Base-by-base conservation (phyloP, 2,113 vertebrate species). In the Tragulus kanchil region DNA sequence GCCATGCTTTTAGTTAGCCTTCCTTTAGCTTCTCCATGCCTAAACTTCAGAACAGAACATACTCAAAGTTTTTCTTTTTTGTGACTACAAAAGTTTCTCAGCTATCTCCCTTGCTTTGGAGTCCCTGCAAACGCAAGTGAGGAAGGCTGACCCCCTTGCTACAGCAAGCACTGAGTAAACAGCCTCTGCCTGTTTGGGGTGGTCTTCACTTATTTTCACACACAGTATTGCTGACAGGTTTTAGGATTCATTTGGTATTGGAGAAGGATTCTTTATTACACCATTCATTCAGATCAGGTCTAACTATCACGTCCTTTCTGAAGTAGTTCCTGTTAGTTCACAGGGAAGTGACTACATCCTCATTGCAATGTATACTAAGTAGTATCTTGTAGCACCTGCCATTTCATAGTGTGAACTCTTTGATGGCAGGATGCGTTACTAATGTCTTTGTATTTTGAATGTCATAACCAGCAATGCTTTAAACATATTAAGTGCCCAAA, bases 51-150 rank as follows among this genome's bases (percentile, higher is more conserved):
- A 64, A 59, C 13, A 89, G 42, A 67, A 73, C 12, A 56, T 15
- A n/a, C 28, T 31, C 58, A 31, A 81, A 92, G 2, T 1, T 21
- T 91, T 97, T 69, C 52, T 75, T 85, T 97, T 54, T n/a, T 85
- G 4, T 85, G 69, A 84, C n/a, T 92, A 58, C 48, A 85, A 85
- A 56, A 50, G 26, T 1, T 95, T 91, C 65, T 77, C 25, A 73
- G 71, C 10, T 89, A 13, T 62, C 19, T 19, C 61, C 15, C 42
- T 84, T 85, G 73, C 42, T 25, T 93, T 86, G 48, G 59, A 67
- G 8, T 92, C 36, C 83, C 54, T 83, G 14, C 23, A 89, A 81
- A 89, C 12, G 13, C n/a, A 84, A 77, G 5, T 59, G 26, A 85
- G 59, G 23, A 5, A 95, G 25, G 7, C 65, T 83, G 59, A 83